Evolutionary conservation across 2,888 invertebrate species (phyloP).

Genomic region (Sialis lutaria): DNA sequence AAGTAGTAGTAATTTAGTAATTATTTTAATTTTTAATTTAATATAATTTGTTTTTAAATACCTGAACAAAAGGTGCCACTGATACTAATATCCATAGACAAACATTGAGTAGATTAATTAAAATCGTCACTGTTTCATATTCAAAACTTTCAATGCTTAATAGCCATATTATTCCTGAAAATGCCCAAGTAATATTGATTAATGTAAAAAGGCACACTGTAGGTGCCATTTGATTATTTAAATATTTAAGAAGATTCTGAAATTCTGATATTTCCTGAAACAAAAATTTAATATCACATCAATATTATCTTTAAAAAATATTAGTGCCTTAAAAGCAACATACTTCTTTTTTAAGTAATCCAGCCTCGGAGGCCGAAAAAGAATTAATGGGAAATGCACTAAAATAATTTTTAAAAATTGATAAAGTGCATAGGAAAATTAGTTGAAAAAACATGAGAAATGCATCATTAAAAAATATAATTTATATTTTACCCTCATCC

Average conservation of each 20-base stretch:
- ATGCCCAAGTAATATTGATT: constrained; percentile 54
- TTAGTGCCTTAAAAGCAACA: too few relatives aligned
- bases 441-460: too few relatives aligned
- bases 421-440: too few relatives aligned
- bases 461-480: too few relatives aligned
- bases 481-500: constrained; percentile 47
- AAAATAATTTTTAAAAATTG: too few relatives aligned
- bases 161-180: constrained; percentile 51
- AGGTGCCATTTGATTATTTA: constrained; percentile 59
- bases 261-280: constrained; percentile 63
- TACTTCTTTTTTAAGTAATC: too few relatives aligned
- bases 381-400: too few relatives aligned
- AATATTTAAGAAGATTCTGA: constrained; percentile 53
- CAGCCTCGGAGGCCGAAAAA: too few relatives aligned
- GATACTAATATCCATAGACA: constrained; percentile 47
- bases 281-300: background rate
- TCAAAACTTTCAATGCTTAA: constrained; percentile 40
- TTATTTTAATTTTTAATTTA: too few relatives aligned
- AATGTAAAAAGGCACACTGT: constrained; percentile 62
- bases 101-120: constrained; percentile 40
- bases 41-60: constrained; percentile 19
- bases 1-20: too few relatives aligned
- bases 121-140: constrained; percentile 35
- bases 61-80: constrained; percentile 53
- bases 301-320: too few relatives aligned